Evolutionary conservation across 2,888 invertebrate species (phyloP).

Genomic region (Dicranocentrus wangi): DNA sequence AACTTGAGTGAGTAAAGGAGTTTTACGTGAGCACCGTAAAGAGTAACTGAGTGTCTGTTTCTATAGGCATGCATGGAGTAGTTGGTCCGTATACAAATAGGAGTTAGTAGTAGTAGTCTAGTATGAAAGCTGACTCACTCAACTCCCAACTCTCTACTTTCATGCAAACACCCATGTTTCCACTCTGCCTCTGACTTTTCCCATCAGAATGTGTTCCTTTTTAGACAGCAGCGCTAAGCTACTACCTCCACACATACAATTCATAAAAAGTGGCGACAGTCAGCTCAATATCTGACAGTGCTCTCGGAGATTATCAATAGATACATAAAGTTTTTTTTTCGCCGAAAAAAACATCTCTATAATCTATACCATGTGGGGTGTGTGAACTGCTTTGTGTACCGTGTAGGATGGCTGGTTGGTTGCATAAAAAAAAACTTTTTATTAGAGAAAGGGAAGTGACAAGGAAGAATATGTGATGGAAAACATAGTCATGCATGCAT

Average conservation of each 20-base stretch:
- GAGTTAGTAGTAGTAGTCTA: no score
- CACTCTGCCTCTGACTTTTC: constrained; percentile 36
- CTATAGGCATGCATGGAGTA: no score
- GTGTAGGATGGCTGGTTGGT: no score
- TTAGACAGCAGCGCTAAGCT: constrained; percentile 22
- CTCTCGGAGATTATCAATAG: constrained; percentile 12
- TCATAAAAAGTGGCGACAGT: background rate
- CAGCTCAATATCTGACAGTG: background rate
- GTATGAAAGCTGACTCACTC: constrained; percentile 28
- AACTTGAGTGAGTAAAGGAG: constrained; percentile 55
- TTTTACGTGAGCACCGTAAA: constrained; percentile 51
- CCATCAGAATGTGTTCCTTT: constrained; percentile 44
- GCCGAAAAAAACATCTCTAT: no score
- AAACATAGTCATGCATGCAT: constrained; percentile 44
- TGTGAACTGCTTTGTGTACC: no score
- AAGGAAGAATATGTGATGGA: constrained; percentile 41
- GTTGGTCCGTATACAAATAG: no score
- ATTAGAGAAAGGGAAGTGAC: constrained; percentile 24
- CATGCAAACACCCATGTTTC: constrained; percentile 47
- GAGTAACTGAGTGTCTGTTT: background rate
- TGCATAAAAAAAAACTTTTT: no score
- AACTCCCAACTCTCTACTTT: constrained; percentile 23
- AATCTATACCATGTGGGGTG: no score
- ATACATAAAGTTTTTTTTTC: background rate
- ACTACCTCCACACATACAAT: constrained; percentile 15